Evolutionary conservation across 1,140 invertebrate species (phyloP), one percentile per base, ranked within the genome.

Genomic region (Hermatobates lingyangjiaoensis): DNA sequence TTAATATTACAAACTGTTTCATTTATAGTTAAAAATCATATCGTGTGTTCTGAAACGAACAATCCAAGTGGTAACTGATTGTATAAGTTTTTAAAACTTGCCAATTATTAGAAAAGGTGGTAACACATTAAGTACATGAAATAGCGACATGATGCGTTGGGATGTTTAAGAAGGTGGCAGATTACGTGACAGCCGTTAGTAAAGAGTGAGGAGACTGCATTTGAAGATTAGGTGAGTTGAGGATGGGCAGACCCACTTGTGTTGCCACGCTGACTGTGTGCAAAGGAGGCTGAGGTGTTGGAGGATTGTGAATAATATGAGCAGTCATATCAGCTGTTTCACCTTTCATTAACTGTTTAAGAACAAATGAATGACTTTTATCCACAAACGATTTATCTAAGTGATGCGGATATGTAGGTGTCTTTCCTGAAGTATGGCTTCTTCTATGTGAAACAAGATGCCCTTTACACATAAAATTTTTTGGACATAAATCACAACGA

Each of bases 401-500:
- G 57, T 80, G 73, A 1, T 74, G 72, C 61, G 83, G 86, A 25
- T 74, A 74, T 63, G 85, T 84, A 1, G 84, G 84, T 55, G 82
- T 71, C 61, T 90, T 87, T 38, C 85, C 86, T 18, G 58, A 60
- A 10, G 83, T 84, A 64, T 95, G 91, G 24, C 86, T 89, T 50
- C 87, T 75, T 58, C 87, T 74, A 64, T 95, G 91, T 1, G 84
- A 81, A 49, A 86, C 81, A 51, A 96, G 73, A 68, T 95, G 90
- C 15, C 61, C 89, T 72, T 97, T 95, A 64, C 91, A 83, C 67
- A 94, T 82, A 70, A 98, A 98, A 58, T 92, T 87, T 67, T 98
- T 98, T 25, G 87, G 83, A 63, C 94, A 98, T 42, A 96, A 75
- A 59, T 97, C 92, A 66, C 94, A 98, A 25, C 85, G 74, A 68